Evolutionary conservation across 2,888 invertebrate species (phyloP), one percentile per base, ranked within the genome.

Genomic region (Itoplectis maculator): DNA sequence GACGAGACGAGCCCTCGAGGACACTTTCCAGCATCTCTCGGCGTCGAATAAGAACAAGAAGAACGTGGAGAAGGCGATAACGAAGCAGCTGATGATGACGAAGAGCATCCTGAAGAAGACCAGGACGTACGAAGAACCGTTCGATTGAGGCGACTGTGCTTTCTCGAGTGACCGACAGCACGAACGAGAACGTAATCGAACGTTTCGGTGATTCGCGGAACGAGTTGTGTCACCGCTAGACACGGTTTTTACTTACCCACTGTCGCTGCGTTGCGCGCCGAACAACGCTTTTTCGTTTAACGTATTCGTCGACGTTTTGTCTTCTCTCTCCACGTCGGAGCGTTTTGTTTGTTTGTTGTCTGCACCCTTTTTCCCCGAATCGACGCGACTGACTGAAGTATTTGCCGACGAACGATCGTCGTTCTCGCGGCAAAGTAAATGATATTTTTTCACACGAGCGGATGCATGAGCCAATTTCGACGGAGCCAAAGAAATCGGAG

Each of bases 51-150:
- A 96, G 92, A 95, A 96, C 86, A 97, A 97, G 92, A 95, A 96
- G 89, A 96, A 96, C 92, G 96, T 97, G 45, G 97, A 97, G 92
- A 96, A 96, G 89, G 96, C 97, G 59, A 97, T 98, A 68, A 89
- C 91, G 35, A 90, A 92, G 54, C 93, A 93, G 75, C 85, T 93
- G 35, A 86, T 90, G 84, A 90, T 91, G 68, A 92, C 93, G 0
- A 92, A 91, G 81, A 92, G 87, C 77, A 90, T 93, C 82, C 85
- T 92, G 35, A 92, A 92, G 72, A 93, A 93, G 84, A 92, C 92
- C 2, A 89, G 91, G 85, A 91, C 90, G n/a, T 92, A 90, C 76
- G 92, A 93, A 56, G 91, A 92, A 81, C 87, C 90, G 47, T 88
- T 89, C 40, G 91, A 92, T 68, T 83, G 82, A 65, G 47, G 42